A percentile compares a stretch with the other conserved stretches of the same genome.
Evolutionary conservation across 2,888 invertebrate genomes (phyloP).

Genomic region (Apamea crenata): DNA sequence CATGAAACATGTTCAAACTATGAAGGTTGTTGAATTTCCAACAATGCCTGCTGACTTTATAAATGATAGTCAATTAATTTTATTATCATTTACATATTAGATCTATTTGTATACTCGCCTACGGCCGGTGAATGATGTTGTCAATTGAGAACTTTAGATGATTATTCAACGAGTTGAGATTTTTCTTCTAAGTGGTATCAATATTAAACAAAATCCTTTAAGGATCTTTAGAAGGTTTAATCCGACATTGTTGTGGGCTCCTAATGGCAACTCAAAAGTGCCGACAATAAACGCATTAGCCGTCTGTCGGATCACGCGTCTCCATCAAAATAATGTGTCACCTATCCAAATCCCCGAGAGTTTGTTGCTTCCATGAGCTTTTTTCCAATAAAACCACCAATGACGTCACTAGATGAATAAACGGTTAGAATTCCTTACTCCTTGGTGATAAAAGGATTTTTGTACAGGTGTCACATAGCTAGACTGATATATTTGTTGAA

Average conservation of each 20-base stretch:
- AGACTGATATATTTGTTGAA: slow-evolving; percentile 39
- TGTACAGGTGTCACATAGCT: slow-evolving; percentile 26
- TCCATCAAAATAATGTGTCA: slow-evolving; percentile 74
- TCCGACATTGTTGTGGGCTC: slow-evolving; percentile 74
- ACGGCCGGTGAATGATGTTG: slow-evolving; percentile 13
- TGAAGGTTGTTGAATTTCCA: slow-evolving; percentile 31
- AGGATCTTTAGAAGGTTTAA: slow-evolving; percentile 68
- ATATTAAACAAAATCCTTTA: slow-evolving; percentile 34
- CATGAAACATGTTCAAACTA: slow-evolving; percentile 7
- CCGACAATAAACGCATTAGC: slow-evolving; percentile 85
- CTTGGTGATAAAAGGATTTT: slow-evolving; percentile 29
- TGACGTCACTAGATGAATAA: slow-evolving; percentile 28
- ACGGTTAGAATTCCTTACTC: slow-evolving; percentile 7
- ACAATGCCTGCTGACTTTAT: slow-evolving; percentile 17
- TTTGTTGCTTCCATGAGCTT: slow-evolving; percentile 66
- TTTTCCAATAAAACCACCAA: slow-evolving; percentile 62
- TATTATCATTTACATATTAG: slow-evolving; percentile 43
- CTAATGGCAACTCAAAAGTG: slow-evolving; percentile 82
- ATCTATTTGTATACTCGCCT: slow-evolving; percentile 4
- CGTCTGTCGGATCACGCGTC: slow-evolving; percentile 80
- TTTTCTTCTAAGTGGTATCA: slow-evolving; percentile 12
- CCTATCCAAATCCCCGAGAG: slow-evolving; percentile 74
- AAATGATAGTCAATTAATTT: slow-evolving; percentile 42
- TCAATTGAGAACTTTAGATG: slow-evolving; percentile 27
- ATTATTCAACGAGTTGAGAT: slow-evolving; percentile 1